phyloP scores from a whole-genome alignment of 1,140 invertebrate species.

The Cyclina sinensis region DNA sequence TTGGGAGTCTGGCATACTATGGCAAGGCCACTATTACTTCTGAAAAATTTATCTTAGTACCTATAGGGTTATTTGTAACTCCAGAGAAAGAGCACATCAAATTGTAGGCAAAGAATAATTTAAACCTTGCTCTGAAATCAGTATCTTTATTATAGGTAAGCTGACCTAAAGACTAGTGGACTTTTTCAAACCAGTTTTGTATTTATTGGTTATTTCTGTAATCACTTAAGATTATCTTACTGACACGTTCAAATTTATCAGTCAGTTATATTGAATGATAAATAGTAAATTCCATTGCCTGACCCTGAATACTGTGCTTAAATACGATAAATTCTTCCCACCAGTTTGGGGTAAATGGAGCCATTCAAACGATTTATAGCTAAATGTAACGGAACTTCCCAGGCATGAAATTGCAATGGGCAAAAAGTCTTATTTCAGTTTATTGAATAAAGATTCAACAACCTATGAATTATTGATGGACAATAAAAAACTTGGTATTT shows the following conservation, averaged over 20 bases:
- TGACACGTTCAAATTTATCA: conserved; percentile 12
- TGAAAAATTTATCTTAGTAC: too few relatives aligned
- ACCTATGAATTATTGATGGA: not conserved
- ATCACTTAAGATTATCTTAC: not conserved
- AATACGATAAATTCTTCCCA: not conserved
- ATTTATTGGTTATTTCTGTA: conserved; percentile 4
- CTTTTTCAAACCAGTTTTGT: not conserved
- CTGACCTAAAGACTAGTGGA: not conserved
- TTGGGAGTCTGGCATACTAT: too few relatives aligned
- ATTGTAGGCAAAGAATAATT: too few relatives aligned
- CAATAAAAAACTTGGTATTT: not conserved
- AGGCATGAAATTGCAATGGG: conserved; percentile 1
- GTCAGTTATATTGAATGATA: not conserved
- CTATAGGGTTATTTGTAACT: too few relatives aligned
- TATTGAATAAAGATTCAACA: conserved; percentile 4
- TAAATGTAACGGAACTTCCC: not conserved
- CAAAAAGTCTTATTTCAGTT: not conserved
- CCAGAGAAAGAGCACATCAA: too few relatives aligned
- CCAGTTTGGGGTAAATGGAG: not conserved
- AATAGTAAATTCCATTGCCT: conserved; percentile 1
- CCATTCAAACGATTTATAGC: not conserved
- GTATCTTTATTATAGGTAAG: too few relatives aligned
- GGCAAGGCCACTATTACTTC: too few relatives aligned
- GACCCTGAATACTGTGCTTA: not conserved
- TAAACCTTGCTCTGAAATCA: too few relatives aligned